phyloP scores from a whole-genome alignment of 2,888 invertebrate genomes.

The Gari tellinella region DNA sequence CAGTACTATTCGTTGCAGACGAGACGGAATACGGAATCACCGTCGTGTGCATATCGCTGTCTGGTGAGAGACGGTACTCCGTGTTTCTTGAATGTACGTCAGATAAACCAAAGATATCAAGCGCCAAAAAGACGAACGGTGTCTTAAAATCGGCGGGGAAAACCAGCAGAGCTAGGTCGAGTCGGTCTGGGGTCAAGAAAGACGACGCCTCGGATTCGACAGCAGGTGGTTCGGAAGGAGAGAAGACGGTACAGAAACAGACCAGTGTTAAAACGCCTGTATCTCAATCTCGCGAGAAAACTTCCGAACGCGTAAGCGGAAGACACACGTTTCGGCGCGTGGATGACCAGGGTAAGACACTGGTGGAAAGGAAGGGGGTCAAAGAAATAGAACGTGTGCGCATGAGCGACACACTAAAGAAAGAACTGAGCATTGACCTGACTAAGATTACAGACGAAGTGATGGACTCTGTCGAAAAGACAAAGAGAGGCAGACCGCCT shows the following conservation, averaged over 20 bases:
- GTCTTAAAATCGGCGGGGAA: slow-evolving; percentile 21
- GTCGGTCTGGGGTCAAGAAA: slow-evolving; percentile 21
- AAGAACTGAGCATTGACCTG: slow-evolving; percentile 39
- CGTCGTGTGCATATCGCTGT: slow-evolving; percentile 34
- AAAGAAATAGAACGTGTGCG: slow-evolving; percentile 45
- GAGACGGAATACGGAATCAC: slow-evolving; percentile 55
- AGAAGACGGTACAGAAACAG: slow-evolving; percentile 8
- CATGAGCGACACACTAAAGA: slow-evolving; percentile 20
- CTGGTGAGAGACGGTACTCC: slow-evolving; percentile 37
- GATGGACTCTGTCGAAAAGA: slow-evolving; percentile 25
- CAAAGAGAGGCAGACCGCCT: slow-evolving; percentile 5
- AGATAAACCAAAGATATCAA: slow-evolving; percentile 23
- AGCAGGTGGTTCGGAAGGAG: slow-evolving; percentile 26
- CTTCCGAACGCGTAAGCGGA: slow-evolving; percentile 27
- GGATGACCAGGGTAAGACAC: slow-evolving; percentile 31
- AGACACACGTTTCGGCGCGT: slow-evolving; percentile 48
- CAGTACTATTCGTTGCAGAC: slow-evolving; percentile 45
- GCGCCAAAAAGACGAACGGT: slow-evolving; percentile 24
- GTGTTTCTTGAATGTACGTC: slow-evolving; percentile 53
- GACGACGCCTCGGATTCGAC: slow-evolving; percentile 44
- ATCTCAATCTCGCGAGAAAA: neutral
- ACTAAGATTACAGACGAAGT: slow-evolving; percentile 23
- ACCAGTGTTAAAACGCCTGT: slow-evolving; percentile 4
- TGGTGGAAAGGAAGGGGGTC: slow-evolving; percentile 21
- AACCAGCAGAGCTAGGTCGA: slow-evolving; percentile 17